Conservation (phyloP, 2,888 invertebrate genomes). For the Drosophila anomalipes region DNA sequence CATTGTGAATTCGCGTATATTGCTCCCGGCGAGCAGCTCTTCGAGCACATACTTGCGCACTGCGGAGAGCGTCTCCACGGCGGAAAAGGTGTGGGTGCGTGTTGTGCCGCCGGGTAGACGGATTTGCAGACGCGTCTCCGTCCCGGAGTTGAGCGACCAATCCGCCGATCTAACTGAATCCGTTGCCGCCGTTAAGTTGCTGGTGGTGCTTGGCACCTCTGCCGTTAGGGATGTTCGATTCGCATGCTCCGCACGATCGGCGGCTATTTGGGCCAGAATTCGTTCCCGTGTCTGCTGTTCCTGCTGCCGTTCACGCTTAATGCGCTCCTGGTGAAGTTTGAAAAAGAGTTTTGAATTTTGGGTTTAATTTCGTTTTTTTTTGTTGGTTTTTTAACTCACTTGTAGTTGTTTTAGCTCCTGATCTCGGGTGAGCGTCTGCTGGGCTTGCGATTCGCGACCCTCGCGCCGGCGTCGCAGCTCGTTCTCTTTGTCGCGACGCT, state of each 20-base stretch:
- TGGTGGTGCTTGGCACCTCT: constrained; percentile 34
- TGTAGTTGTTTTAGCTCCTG: constrained; percentile 79
- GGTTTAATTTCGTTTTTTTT: background rate
- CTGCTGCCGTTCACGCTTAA: constrained; percentile 93
- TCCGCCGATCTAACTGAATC: constrained; percentile 57
- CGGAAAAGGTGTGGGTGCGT: constrained; percentile 91
- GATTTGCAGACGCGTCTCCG: constrained; percentile 90
- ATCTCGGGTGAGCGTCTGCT: constrained; percentile 75
- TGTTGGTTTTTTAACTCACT: constrained; percentile 24
- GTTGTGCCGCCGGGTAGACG: constrained; percentile 91
- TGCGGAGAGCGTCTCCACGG: constrained; percentile 95
- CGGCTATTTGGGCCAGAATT: constrained; percentile 95
- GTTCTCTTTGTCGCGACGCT: constrained; percentile 89
- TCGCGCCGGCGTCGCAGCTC: constrained; percentile 91
- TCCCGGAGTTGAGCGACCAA: constrained; percentile 56
- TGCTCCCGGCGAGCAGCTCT: constrained; percentile 51
- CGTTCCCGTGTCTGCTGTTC: constrained; percentile 93
- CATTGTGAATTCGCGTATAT: constrained; percentile 88
- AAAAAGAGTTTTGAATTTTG: background rate
- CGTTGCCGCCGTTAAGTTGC: constrained; percentile 75
- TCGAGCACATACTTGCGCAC: constrained; percentile 92
- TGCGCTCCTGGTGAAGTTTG: constrained; percentile 87
- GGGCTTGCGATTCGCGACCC: constrained; percentile 90
- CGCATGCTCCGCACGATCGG: constrained; percentile 91
- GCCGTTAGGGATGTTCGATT: constrained; percentile 87